Conservation (phyloP, 2,888 invertebrate genomes). For the Trilocha varians region DNA sequence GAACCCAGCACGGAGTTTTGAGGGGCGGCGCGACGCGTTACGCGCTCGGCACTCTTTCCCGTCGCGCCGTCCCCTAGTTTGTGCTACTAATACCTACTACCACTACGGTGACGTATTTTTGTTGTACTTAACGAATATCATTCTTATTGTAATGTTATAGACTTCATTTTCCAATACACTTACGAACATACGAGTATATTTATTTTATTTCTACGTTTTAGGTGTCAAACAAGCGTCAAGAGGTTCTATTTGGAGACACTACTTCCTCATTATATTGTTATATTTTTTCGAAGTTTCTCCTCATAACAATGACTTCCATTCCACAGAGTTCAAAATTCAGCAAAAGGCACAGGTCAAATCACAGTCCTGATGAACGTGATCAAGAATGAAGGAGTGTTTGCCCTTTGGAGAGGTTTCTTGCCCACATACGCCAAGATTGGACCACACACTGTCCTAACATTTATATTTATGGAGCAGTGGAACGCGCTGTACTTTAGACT, state of each 20-base stretch:
- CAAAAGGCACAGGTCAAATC: conserved; percentile 81
- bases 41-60: too few species aligned
- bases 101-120: too few species aligned
- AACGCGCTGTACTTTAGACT: conserved; percentile 62
- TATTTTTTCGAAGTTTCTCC: background rate
- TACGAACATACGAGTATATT: too few species aligned
- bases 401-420: conserved; percentile 96
- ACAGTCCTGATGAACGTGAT: conserved; percentile 85
- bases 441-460: conserved; percentile 96
- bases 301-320: too few species aligned
- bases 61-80: too few species aligned
- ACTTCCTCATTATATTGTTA: background rate
- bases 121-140: too few species aligned
- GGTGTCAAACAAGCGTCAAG: background rate
- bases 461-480: conserved; percentile 96
- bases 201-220: too few species aligned
- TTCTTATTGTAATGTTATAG: too few species aligned
- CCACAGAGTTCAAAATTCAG: conserved; percentile 94
- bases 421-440: conserved; percentile 96
- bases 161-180: too few species aligned
- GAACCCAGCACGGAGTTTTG: too few species aligned
- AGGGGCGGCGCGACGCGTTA: too few species aligned
- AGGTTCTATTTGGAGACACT: conserved; percentile 1
- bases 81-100: too few species aligned
- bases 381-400: conserved; percentile 89